phyloP scores from a whole-genome alignment of 2,797 vertebrate genomes.

The Podargus strigoides region DNA sequence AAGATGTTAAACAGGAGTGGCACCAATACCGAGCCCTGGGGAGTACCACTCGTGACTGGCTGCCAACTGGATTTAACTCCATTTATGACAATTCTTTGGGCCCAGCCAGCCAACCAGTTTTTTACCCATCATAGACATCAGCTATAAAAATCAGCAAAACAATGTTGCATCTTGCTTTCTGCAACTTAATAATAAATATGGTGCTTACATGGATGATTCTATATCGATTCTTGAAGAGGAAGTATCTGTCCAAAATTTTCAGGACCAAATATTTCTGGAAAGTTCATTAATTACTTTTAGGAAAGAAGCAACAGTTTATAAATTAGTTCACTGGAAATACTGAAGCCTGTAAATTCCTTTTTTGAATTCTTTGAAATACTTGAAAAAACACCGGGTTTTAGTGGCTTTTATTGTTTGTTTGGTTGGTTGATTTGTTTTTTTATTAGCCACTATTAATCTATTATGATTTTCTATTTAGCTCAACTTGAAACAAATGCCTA shows the following conservation, averaged over 20 bases:
- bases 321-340: not conserved
- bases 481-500: not conserved
- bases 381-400: not conserved
- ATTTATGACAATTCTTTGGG: too few species aligned
- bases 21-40: too few species aligned
- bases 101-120: too few species aligned
- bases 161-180: not conserved
- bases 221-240: not conserved
- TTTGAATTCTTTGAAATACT: not conserved
- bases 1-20: too few species aligned
- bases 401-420: accelerated
- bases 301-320: accelerated
- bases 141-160: not conserved
- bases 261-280: not conserved
- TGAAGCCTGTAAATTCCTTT: not conserved
- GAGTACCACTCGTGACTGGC: too few species aligned
- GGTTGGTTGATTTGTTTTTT: not conserved
- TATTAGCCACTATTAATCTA: not conserved
- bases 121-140: not conserved
- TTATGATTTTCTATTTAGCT: not conserved
- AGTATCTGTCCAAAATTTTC: not conserved
- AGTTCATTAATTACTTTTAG: not conserved
- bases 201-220: not conserved
- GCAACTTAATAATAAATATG: not conserved
- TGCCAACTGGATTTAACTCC: too few species aligned